Evolutionary conservation across 2,797 vertebrate species (phyloP).

Genomic region (Danio choprae): DNA sequence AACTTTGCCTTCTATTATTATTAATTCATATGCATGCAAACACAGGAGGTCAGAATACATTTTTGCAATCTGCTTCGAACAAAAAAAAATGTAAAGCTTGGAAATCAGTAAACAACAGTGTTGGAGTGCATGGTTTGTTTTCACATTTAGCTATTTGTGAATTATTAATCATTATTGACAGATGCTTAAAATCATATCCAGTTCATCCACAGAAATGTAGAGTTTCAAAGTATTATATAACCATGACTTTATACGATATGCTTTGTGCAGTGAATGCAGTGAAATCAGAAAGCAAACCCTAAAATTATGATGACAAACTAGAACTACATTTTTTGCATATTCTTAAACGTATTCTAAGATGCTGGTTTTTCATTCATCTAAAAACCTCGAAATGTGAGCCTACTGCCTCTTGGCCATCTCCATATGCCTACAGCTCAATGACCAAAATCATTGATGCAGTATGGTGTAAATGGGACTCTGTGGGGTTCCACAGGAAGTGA

Average conservation of each 20-base stretch:
- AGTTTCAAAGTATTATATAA: not conserved
- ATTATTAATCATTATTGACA: not conserved
- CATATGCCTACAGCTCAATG: constrained; percentile 58
- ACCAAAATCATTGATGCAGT: constrained; percentile 62
- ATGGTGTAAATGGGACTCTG: constrained; percentile 69
- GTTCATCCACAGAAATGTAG: not conserved
- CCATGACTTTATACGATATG: not conserved
- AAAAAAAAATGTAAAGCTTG: not conserved
- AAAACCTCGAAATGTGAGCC: constrained; percentile 31
- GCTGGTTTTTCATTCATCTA: constrained; percentile 45
- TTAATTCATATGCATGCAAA: not conserved
- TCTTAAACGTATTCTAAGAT: not conserved
- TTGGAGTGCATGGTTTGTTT: too few species aligned
- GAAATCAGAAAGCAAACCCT: too few species aligned
- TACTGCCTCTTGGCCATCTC: constrained; percentile 36
- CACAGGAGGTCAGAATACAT: not conserved
- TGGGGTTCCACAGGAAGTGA: constrained; percentile 67
- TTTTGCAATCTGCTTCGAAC: not conserved
- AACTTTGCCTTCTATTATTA: not conserved
- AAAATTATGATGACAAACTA: too few species aligned
- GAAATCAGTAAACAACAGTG: not conserved
- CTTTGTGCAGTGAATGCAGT: not conserved
- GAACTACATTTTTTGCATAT: too few species aligned
- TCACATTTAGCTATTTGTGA: too few species aligned
- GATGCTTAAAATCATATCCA: not conserved